These are phyloP conservation scores for Andricus curvator DNA, from an alignment of 2,888 invertebrate genomes.

Conservation along the genomic window DNA sequence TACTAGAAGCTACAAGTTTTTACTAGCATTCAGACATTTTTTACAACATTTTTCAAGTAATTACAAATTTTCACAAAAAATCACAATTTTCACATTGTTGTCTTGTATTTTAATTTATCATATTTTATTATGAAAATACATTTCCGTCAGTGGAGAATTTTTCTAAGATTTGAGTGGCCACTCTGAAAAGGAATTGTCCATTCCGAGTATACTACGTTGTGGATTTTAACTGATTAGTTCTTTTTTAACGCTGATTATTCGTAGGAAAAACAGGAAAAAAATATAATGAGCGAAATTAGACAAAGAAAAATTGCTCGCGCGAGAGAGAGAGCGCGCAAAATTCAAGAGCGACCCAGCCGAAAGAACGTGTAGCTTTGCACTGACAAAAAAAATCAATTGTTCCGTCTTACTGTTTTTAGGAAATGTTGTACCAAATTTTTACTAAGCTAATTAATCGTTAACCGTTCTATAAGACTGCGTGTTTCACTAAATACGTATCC, in stretches of 20 bases:
- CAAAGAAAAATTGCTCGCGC: slow-evolving; percentile 13
- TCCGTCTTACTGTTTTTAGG: slow-evolving; percentile 62
- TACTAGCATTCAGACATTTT: too few species aligned
- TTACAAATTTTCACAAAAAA: too few species aligned
- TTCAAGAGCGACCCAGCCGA: slow-evolving; percentile 10
- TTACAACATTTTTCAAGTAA: too few species aligned
- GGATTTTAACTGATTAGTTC: not conserved
- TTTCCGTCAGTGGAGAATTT: too few species aligned
- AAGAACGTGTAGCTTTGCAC: slow-evolving; percentile 22
- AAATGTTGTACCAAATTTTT: slow-evolving; percentile 71
- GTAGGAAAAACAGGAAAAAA: not conserved
- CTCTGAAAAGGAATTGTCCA: slow-evolving; percentile 10
- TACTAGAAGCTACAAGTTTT: too few species aligned
- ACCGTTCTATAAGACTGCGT: slow-evolving; percentile 75
- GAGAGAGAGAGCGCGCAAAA: slow-evolving; percentile 42
- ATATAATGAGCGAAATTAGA: not conserved
- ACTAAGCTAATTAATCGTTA: slow-evolving; percentile 50
- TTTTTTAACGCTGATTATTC: not conserved
- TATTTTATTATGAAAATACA: not conserved
- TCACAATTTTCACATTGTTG: too few species aligned
- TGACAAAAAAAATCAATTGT: slow-evolving; percentile 58
- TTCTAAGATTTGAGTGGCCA: not conserved
- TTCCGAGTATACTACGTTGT: not conserved
- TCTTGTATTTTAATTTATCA: too few species aligned
- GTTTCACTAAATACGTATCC: slow-evolving; percentile 71